Evolutionary conservation across 2,797 vertebrate species (phyloP).

Genomic region (Lindbergichthys nudifrons): DNA sequence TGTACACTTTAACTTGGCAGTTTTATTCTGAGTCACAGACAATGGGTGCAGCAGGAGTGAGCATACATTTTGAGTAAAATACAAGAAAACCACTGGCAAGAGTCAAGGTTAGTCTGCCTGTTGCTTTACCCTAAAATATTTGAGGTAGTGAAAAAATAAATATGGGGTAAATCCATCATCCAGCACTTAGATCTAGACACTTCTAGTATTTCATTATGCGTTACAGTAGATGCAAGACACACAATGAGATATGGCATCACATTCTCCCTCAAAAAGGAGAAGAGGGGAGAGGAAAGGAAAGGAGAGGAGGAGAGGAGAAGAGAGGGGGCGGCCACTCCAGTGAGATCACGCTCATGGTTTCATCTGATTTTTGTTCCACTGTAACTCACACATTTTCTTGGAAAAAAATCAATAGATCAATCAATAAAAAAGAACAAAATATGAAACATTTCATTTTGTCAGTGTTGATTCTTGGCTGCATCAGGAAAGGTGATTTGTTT

Average conservation of each 20-base stretch:
- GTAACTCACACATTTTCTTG: not conserved
- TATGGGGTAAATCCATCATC: not conserved
- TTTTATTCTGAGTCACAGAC: constrained; percentile 39
- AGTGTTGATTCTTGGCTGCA: not conserved
- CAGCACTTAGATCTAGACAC: not conserved
- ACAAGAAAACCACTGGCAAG: not conserved
- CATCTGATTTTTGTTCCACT: constrained; percentile 36
- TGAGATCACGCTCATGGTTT: constrained; percentile 38
- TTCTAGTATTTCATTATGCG: not conserved
- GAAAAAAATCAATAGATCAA: not conserved
- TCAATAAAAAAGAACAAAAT: not conserved
- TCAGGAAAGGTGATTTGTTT: not conserved
- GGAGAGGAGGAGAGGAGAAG: not conserved
- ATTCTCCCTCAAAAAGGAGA: constrained; percentile 20
- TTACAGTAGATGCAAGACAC: constrained; percentile 20
- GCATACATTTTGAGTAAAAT: constrained; percentile 12
- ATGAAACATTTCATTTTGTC: not conserved
- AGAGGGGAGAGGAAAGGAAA: constrained; percentile 6
- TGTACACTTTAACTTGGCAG: constrained; percentile 50
- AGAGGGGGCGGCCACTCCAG: constrained; percentile 11
- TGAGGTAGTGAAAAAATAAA: not conserved
- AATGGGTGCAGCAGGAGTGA: constrained; percentile 28
- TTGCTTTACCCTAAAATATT: not conserved
- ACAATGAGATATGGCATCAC: constrained; percentile 14
- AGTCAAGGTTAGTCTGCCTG: not conserved